Base-by-base conservation (phyloP, 2,888 invertebrate genomes). In the Scaptomyza polygonia region DNA sequence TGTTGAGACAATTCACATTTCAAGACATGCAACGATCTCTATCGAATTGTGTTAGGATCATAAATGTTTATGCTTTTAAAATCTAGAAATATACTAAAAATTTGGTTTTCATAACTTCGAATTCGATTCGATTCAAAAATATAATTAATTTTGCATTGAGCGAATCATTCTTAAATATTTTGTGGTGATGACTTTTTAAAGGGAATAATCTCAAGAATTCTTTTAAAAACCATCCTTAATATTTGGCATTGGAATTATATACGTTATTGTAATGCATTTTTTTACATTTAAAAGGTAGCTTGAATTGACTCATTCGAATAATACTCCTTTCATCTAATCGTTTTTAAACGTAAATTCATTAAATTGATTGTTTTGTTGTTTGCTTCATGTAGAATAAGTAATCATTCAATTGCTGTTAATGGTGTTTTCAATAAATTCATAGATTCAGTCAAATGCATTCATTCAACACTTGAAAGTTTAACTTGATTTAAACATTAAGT, bases 11-110 rank as follows among this genome's bases (percentile, higher is more conserved):
- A 54, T 51, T 51, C 36, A 52, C 29, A 62, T 45, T 52, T 53
- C n/a, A 49, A 29, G 39, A 57, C 39, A 75, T 34, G 67, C 77
- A 77, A 61, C 61, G 72, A 73, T 73, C 72, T 73, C 72, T 59
- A 51, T 49, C 42, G 53, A 44, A 54, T 64, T 45, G 66, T 65
- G 53, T 52, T 48, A 53, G 48, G 48, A 53, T 73, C 42, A 43
- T 21, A 21, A 21, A 3, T 3, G 21, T 25, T 25, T 25, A 25
- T 25, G 25, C 25, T 25, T 5, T 25, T 1, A 25, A 25, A 25
- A 25, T 25, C 25, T 44, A 55, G n/a, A 30, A 43, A 58, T 40
- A 47, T 2, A 40, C 1, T 45, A 5, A 21, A 27, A 21, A 27
- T 48, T 49, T 25, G 11, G 8, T 11, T 49, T 36, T 6, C 25